These are phyloP conservation scores for Eupeodes corollae DNA, from an alignment of 1,140 invertebrate species.

Conservation along the genomic window DNA sequence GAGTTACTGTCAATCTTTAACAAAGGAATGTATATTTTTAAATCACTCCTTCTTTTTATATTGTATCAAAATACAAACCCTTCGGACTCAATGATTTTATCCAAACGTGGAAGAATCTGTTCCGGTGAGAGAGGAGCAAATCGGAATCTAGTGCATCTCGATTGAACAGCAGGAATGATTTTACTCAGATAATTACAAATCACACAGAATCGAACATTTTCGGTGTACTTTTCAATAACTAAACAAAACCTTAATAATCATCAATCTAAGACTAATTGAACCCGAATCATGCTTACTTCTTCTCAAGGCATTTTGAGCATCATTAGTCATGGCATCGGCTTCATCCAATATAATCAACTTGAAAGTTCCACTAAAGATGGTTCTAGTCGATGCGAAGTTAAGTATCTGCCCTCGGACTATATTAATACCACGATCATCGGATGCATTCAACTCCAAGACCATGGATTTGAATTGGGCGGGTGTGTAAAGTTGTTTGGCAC, in stretches of 20 bases:
- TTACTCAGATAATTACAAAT: slow-evolving; percentile 98
- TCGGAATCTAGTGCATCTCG: slow-evolving; percentile 92
- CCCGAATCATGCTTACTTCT: slow-evolving; percentile 72
- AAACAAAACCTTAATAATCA: slow-evolving; percentile 13
- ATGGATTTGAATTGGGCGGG: slow-evolving; percentile 53
- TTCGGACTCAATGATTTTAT: slow-evolving; percentile 77
- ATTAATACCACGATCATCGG: slow-evolving; percentile 96
- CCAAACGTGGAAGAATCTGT: slow-evolving; percentile 83
- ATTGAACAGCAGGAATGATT: slow-evolving; percentile 97
- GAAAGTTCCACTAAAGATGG: slow-evolving; percentile 86
- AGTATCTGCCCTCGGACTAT: slow-evolving; percentile 92
- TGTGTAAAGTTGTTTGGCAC: slow-evolving; percentile 85
- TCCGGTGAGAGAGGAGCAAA: slow-evolving; percentile 81
- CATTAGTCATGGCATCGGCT: slow-evolving; percentile 99
- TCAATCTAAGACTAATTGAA: slow-evolving; percentile 3
- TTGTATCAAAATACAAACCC: slow-evolving; percentile 50
- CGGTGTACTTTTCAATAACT: slow-evolving; percentile 98
- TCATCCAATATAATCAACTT: slow-evolving; percentile 98
- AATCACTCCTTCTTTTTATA: no score
- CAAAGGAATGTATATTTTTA: not conserved
- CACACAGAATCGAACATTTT: slow-evolving; percentile 95
- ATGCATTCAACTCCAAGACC: slow-evolving; percentile 93
- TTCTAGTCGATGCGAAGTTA: slow-evolving; percentile 96
- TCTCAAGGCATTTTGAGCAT: slow-evolving; percentile 96
- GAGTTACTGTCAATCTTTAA: slow-evolving; percentile 68